phyloP scores from a whole-genome alignment of 2,888 invertebrate species.

The Strigamia crassipes region DNA sequence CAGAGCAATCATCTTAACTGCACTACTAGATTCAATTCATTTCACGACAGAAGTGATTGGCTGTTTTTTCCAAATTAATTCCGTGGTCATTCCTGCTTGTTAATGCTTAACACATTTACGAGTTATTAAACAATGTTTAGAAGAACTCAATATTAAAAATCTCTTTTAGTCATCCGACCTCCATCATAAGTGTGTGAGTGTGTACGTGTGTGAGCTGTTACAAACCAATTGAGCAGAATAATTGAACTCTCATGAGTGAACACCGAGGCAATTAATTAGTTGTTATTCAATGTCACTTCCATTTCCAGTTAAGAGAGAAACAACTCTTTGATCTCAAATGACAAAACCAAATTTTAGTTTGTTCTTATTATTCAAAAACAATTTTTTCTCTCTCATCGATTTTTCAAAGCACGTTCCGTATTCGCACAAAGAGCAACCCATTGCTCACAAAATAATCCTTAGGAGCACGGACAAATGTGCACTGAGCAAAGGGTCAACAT shows the following conservation, averaged over 20 bases:
- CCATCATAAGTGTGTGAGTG: neutral
- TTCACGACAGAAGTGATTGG: too few species aligned
- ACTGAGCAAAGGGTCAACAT: conserved; percentile 41
- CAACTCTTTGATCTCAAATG: neutral
- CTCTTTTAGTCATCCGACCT: neutral
- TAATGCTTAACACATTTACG: too few species aligned
- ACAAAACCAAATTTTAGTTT: neutral
- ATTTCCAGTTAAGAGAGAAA: neutral
- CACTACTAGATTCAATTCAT: too few species aligned
- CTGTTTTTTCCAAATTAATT: too few species aligned
- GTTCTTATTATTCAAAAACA: neutral
- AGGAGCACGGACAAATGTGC: conserved; percentile 11
- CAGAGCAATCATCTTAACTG: too few species aligned
- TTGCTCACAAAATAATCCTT: conserved; percentile 19
- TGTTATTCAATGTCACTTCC: conserved; percentile 5
- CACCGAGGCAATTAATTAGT: conserved; percentile 16
- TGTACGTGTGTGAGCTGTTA: neutral
- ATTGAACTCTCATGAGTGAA: conserved; percentile 4
- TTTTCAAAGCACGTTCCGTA: neutral
- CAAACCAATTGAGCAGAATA: conserved; percentile 21
- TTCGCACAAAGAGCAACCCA: conserved; percentile 1
- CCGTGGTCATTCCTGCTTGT: too few species aligned
- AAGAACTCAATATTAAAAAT: too few species aligned
- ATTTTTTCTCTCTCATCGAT: neutral
- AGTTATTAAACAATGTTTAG: too few species aligned